Conservation (phyloP, 2,797 vertebrate genomes). For the Molossus alvarezi region DNA sequence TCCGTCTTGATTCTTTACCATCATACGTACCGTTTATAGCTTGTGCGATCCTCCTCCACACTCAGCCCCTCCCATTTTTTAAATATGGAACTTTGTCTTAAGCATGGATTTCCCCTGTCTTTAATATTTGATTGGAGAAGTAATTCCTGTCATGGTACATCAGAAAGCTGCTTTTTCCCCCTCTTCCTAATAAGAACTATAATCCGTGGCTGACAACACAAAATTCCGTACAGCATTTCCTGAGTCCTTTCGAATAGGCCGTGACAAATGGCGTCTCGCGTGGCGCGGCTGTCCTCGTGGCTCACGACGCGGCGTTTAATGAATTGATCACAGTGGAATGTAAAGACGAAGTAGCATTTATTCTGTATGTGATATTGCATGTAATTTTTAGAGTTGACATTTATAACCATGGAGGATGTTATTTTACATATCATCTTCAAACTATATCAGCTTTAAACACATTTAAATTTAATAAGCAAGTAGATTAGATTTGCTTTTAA, state of each 20-base stretch:
- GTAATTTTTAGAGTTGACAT: slow-evolving; percentile 92
- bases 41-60: neutral
- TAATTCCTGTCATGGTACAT: slow-evolving; percentile 82
- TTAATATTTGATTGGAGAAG: slow-evolving; percentile 85
- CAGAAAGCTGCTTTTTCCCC: slow-evolving; percentile 78
- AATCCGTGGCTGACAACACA: slow-evolving; percentile 86
- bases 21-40: neutral
- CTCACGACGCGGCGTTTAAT: slow-evolving; percentile 91
- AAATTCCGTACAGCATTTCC: slow-evolving; percentile 85
- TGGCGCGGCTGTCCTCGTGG: slow-evolving; percentile 88
- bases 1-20: neutral
- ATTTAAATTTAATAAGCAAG: slow-evolving; percentile 94
- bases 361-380: slow-evolving; percentile 91
- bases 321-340: slow-evolving; percentile 92
- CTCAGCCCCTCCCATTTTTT: neutral
- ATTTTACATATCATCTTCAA: slow-evolving; percentile 92
- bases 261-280: slow-evolving; percentile 89
- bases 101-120: slow-evolving; percentile 80
- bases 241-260: slow-evolving; percentile 87
- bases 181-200: slow-evolving; percentile 85
- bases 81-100: slow-evolving; percentile 63
- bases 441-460: slow-evolving; percentile 92
- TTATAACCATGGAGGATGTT: slow-evolving; percentile 92
- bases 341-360: slow-evolving; percentile 91
- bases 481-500: slow-evolving; percentile 93